phyloP scores from a whole-genome alignment of 2,888 invertebrate species.

The Drosophila mercatorum region DNA sequence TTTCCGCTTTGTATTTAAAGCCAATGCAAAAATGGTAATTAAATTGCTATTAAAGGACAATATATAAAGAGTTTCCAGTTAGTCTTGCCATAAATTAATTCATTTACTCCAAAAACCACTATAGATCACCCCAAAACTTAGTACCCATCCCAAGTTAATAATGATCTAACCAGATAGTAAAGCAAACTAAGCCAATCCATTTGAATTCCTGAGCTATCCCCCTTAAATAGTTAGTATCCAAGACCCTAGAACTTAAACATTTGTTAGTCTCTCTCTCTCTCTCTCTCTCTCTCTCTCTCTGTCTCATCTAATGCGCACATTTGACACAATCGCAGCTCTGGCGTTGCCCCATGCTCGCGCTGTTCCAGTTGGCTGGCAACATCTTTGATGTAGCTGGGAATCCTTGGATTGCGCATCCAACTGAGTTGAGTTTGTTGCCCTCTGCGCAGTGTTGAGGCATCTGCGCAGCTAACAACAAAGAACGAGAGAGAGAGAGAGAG shows the following conservation, averaged over 20 bases:
- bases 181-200: neutral
- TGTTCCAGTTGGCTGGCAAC: slow-evolving; percentile 41
- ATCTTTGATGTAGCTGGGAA: slow-evolving; percentile 24
- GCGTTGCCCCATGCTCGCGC: slow-evolving; percentile 5
- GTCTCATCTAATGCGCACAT: slow-evolving; percentile 5
- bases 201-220: neutral
- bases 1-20: too few species aligned
- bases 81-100: too few species aligned
- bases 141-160: neutral
- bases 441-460: slow-evolving; percentile 41
- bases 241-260: too few species aligned
- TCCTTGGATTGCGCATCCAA: slow-evolving; percentile 42
- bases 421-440: slow-evolving; percentile 54
- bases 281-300: too few species aligned
- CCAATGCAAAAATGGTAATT: too few species aligned
- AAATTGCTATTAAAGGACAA: too few species aligned
- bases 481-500: neutral
- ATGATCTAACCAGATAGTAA: neutral
- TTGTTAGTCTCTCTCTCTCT: neutral
- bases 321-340: slow-evolving; percentile 3
- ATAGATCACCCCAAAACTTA: neutral
- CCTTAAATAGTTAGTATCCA: neutral
- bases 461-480: slow-evolving; percentile 50
- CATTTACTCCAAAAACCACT: too few species aligned
- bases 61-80: too few species aligned